Conservation (phyloP, 1,140 invertebrate species). For the Trinorchestia longiramus region DNA sequence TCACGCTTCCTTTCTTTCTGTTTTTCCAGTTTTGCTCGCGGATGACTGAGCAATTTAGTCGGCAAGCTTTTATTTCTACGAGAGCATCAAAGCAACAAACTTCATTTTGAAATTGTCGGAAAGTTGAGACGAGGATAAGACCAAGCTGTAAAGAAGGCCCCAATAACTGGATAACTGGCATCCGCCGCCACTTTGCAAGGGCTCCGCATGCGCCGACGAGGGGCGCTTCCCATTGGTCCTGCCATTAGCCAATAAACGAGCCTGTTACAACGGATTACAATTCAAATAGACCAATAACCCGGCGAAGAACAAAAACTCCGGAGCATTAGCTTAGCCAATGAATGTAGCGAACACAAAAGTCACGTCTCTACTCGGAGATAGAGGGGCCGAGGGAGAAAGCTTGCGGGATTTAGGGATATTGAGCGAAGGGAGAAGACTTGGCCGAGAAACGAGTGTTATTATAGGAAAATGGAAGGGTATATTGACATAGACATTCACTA, state of each 20-base stretch:
- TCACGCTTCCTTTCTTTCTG: constrained; percentile 25
- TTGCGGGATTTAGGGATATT: constrained; percentile 49
- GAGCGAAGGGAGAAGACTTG: constrained; percentile 33
- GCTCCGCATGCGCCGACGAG: constrained; percentile 46
- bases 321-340: constrained; percentile 51
- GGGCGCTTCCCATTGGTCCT: not conserved
- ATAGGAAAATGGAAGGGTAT: constrained; percentile 53
- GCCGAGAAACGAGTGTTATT: constrained; percentile 43
- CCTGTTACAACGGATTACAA: constrained; percentile 50
- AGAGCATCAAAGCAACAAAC: constrained; percentile 55
- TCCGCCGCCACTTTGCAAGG: not conserved
- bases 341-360: constrained; percentile 52
- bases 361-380: constrained; percentile 49
- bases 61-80: constrained; percentile 53
- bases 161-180: constrained; percentile 51
- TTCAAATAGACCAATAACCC: constrained; percentile 54
- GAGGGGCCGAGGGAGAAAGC: constrained; percentile 51
- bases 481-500: constrained; percentile 51
- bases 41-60: constrained; percentile 54
- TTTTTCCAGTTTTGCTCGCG: constrained; percentile 43
- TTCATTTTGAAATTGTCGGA: constrained; percentile 54
- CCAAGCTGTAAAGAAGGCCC: constrained; percentile 47
- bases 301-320: constrained; percentile 40
- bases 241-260: constrained; percentile 45
- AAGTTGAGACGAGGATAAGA: constrained; percentile 54